phyloP scores from a whole-genome alignment of 2,797 vertebrate genomes.

The Acipenser oxyrinchus region DNA sequence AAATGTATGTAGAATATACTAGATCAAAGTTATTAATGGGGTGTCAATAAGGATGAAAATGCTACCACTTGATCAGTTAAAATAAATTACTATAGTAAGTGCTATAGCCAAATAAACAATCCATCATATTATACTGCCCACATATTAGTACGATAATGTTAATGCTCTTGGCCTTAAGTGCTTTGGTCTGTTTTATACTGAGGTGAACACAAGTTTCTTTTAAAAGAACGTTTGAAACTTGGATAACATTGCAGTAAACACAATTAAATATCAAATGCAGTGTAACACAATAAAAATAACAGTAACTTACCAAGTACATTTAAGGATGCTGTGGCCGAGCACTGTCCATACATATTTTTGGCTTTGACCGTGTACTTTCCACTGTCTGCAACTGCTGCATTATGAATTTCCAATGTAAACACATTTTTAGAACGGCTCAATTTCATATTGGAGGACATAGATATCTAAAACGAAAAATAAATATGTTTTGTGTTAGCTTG shows the following conservation, averaged over 20 bases:
- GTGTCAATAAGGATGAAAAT: too few relatives aligned
- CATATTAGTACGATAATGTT: too few relatives aligned
- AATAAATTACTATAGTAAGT: too few relatives aligned
- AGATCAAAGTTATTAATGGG: background rate
- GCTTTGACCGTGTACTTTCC: constrained; percentile 90
- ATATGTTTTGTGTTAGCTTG: constrained; percentile 1
- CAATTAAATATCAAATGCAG: constrained; percentile 6
- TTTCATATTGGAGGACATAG: constrained; percentile 66
- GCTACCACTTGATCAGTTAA: too few relatives aligned
- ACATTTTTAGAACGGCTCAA: constrained; percentile 63
- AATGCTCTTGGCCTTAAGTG: too few relatives aligned
- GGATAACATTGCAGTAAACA: background rate
- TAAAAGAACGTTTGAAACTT: constrained; percentile 13
- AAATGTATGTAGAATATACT: background rate
- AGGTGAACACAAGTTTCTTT: constrained; percentile 12
- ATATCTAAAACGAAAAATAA: constrained; percentile 53
- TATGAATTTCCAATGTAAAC: constrained; percentile 76
- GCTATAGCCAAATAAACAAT: too few relatives aligned
- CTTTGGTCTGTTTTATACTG: background rate
- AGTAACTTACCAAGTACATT: constrained; percentile 76
- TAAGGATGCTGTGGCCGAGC: constrained; percentile 82
- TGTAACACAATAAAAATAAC: background rate
- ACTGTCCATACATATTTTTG: constrained; percentile 83
- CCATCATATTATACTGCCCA: too few relatives aligned
- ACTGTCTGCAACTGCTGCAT: constrained; percentile 66